Conservation (phyloP, 2,888 invertebrate genomes). For the Actias luna region DNA sequence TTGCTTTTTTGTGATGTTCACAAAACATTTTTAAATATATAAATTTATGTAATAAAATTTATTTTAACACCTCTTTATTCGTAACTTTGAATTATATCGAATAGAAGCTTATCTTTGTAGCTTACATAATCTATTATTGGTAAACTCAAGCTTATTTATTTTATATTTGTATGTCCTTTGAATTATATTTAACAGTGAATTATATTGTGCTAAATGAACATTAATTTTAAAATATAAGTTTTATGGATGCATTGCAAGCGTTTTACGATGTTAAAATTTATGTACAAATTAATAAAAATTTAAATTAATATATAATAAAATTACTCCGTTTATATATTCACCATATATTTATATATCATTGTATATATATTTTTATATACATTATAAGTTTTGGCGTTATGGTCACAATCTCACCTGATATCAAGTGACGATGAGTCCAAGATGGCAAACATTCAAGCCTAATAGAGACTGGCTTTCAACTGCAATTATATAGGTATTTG, state of each 20-base stretch:
- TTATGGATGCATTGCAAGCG: not conserved
- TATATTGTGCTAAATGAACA: not conserved
- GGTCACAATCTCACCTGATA: too few relatives aligned
- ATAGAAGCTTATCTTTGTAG: constrained; percentile 38
- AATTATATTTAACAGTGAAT: not conserved
- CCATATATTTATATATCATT: too few relatives aligned
- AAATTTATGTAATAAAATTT: not conserved
- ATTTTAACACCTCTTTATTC: not conserved
- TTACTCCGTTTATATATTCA: too few relatives aligned
- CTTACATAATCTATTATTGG: constrained; percentile 33
- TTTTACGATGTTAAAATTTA: not conserved
- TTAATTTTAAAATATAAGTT: not conserved
- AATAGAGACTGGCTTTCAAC: too few relatives aligned
- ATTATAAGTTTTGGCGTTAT: too few relatives aligned
- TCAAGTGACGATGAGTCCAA: too few relatives aligned
- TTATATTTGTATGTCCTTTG: not conserved
- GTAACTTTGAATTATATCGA: constrained; percentile 5
- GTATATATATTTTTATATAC: too few relatives aligned
- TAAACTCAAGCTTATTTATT: constrained; percentile 16
- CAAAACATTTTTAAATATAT: not conserved
- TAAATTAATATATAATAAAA: too few relatives aligned
- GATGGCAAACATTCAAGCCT: too few relatives aligned
- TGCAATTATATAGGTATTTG: too few relatives aligned
- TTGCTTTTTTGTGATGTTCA: not conserved
- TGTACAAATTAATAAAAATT: too few relatives aligned